Conservation (phyloP, 2,888 invertebrate species). For the Spisula solida region DNA sequence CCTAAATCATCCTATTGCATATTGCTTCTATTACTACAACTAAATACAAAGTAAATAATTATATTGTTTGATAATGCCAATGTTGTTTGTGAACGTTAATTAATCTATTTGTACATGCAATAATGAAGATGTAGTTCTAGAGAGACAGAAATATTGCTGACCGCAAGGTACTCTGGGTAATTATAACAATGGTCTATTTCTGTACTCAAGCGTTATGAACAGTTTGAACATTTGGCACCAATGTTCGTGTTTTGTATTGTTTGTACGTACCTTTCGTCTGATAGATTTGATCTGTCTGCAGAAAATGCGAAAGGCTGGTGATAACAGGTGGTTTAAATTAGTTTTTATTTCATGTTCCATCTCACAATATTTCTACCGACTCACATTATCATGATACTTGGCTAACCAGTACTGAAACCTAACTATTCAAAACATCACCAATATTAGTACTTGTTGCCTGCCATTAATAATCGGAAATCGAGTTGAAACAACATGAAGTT, state of each 20-base stretch:
- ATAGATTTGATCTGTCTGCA: neutral
- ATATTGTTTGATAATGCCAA: neutral
- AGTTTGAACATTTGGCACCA: neutral
- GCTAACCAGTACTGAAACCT: too few species aligned
- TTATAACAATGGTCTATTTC: constrained; percentile 2
- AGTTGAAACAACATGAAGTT: too few species aligned
- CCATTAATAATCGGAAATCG: too few species aligned
- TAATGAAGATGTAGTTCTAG: neutral
- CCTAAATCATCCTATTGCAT: neutral
- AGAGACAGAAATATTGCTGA: neutral
- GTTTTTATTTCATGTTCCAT: too few species aligned
- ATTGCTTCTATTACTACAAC: neutral
- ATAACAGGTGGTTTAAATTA: too few species aligned
- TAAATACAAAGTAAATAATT: neutral
- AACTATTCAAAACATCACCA: too few species aligned
- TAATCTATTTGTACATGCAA: too few species aligned
- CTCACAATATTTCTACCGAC: too few species aligned
- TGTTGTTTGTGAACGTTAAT: too few species aligned
- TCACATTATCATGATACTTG: too few species aligned
- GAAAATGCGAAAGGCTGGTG: neutral
- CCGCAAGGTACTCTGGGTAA: neutral
- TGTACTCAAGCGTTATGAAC: neutral
- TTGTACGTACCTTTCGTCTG: neutral
- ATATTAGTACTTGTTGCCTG: too few species aligned
- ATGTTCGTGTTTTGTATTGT: neutral